Evolutionary conservation across 64 coral and sea anemone species (phyloP), one percentile per base, ranked within the genome.

Genomic region (Montipora sp.): DNA sequence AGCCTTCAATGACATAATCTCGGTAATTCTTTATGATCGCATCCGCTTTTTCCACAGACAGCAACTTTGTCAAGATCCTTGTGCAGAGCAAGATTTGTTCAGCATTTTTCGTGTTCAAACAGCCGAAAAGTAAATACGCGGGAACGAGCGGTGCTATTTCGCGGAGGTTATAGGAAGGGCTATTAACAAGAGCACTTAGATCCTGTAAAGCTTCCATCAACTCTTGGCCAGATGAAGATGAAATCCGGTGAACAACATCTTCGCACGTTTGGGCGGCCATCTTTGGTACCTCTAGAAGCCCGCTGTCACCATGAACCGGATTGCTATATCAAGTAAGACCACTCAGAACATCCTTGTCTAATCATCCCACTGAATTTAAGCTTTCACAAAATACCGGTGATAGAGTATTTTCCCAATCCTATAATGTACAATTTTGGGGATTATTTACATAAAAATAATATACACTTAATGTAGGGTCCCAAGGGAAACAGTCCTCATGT

Each of bases 1-100:
- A 15, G 57, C 98, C 98, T 75, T 99, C 91, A 16, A 99, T 91
- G 24, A 94, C 90, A 47, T 77, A 89, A 82, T 96, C 98, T 51
- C 92, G 89, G 77, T 96, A 93, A 77, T 96, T 80, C 46, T 68
- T 88, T 4, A 89, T 90, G 75, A 96, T 14, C 1, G 91, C 92
- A 14, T 99, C 98, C 23, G 89, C 88, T 67, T 92, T 96, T 74
- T 92, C 92, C 67, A 96, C 78, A 73, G 91, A 61, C 48, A 99
- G 88, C 14, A 99, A 50, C 50, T 99, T 99, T 59, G 89, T 95
- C 75, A 99, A 83, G 14, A 99, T 94, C 11, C 80, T 88, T 80
- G 91, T 96, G 48, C 98, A 99, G 5, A 91, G 20, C 12, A 71
- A 48, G 48, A 96, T 96, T 74, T 99, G 96, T 18, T 98, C 90